These are phyloP conservation scores for Rotaria magnacalcarata DNA, from an alignment of 2,888 invertebrate genomes.

Conservation along the genomic window DNA sequence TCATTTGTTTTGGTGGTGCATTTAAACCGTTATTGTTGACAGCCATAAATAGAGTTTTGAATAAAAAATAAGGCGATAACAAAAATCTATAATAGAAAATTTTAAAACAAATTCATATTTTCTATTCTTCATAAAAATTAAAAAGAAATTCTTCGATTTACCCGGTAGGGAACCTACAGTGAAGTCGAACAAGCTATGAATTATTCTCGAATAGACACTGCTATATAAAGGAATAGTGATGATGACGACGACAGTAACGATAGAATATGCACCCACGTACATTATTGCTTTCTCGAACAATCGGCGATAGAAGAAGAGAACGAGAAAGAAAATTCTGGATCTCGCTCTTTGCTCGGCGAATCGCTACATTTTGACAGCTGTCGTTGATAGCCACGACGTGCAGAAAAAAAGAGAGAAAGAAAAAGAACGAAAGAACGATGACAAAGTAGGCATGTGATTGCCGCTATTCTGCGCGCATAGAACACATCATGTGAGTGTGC, in stretches of 20 bases:
- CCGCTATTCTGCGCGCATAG: neutral
- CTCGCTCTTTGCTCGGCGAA: neutral
- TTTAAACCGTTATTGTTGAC: neutral
- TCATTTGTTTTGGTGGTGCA: conserved; percentile 21
- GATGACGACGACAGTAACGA: neutral
- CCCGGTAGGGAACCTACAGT: neutral
- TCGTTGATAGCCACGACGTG: neutral
- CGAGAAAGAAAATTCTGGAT: neutral
- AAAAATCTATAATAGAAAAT: neutral
- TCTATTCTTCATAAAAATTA: neutral
- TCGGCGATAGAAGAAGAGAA: neutral
- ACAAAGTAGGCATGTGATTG: neutral
- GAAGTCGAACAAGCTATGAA: neutral
- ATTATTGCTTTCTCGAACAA: neutral
- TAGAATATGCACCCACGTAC: neutral
- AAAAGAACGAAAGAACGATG: neutral
- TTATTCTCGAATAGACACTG: neutral
- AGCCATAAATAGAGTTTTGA: neutral
- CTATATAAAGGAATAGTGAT: neutral
- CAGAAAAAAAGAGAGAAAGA: neutral
- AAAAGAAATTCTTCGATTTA: neutral
- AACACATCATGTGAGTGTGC: neutral
- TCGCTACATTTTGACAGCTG: neutral
- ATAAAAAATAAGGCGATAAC: neutral
- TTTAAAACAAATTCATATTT: too few relatives aligned